These are phyloP conservation scores for Romanogobio albipinnatus DNA, from an alignment of 2,113 vertebrate genomes.

Conservation along the genomic window DNA sequence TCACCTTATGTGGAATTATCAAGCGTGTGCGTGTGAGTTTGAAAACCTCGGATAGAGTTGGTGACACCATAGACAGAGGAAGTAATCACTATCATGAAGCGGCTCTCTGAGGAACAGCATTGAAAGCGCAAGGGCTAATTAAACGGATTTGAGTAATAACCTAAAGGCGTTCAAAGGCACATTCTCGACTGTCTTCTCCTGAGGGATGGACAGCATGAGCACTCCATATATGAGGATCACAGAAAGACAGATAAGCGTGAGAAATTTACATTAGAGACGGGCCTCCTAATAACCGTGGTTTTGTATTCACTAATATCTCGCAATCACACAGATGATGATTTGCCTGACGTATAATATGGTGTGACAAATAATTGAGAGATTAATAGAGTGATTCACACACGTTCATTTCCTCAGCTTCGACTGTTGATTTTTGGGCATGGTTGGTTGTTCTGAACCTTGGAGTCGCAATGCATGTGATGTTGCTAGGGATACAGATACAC, in stretches of 20 bases:
- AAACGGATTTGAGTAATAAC: slow-evolving; percentile 40
- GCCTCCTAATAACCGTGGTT: slow-evolving; percentile 8
- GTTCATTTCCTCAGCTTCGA: background rate
- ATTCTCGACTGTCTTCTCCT: slow-evolving; percentile 1
- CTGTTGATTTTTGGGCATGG: background rate
- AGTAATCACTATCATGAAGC: slow-evolving; percentile 12
- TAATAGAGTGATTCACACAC: background rate
- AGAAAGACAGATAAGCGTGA: slow-evolving; percentile 33
- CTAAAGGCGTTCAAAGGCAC: slow-evolving; percentile 19
- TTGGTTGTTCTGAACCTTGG: background rate
- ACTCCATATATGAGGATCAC: slow-evolving; percentile 26
- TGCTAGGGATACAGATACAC: background rate
- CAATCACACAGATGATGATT: slow-evolving; percentile 18
- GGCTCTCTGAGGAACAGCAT: background rate
- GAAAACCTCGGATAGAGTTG: background rate
- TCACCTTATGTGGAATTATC: background rate
- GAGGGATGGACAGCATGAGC: background rate
- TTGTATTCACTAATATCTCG: slow-evolving; percentile 22
- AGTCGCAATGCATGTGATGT: background rate
- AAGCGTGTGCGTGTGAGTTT: background rate
- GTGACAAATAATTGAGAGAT: slow-evolving; percentile 37
- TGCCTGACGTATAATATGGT: slow-evolving; percentile 22
- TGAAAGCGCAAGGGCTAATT: slow-evolving; percentile 13
- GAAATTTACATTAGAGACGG: slow-evolving; percentile 34
- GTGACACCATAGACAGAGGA: background rate